Evolutionary conservation across 2,888 invertebrate species (phyloP).

Genomic region (Latrodectus elegans): DNA sequence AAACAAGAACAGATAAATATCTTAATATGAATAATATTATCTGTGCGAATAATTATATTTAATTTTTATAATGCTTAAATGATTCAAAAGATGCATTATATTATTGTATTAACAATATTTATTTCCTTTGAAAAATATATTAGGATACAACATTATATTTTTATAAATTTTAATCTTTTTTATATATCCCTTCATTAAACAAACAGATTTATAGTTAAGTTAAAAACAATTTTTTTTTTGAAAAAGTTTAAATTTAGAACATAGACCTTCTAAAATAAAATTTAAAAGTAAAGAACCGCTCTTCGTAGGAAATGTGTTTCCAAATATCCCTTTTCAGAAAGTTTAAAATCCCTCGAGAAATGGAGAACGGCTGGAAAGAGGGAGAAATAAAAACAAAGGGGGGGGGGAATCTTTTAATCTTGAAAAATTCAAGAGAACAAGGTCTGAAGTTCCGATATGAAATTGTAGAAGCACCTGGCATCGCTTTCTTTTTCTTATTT

Average conservation of each 20-base stretch:
- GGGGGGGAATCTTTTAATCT: conserved; percentile 48
- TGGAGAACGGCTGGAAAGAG: background rate
- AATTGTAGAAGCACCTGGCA: conserved; percentile 64
- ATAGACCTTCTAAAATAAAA: background rate
- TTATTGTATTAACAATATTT: too few relatives aligned
- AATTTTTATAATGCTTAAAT: too few relatives aligned
- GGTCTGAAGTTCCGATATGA: conserved; percentile 51
- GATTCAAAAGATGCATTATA: too few relatives aligned
- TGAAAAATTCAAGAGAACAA: conserved; percentile 45
- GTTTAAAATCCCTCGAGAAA: conserved; percentile 52
- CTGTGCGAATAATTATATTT: too few relatives aligned
- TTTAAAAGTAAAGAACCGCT: background rate
- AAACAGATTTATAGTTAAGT: too few relatives aligned
- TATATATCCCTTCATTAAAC: too few relatives aligned
- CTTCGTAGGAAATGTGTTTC: background rate
- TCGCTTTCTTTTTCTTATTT: conserved; percentile 34
- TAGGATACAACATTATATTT: too few relatives aligned
- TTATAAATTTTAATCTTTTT: too few relatives aligned
- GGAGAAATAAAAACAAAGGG: conserved; percentile 25
- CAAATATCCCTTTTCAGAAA: conserved; percentile 38
- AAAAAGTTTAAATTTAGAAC: background rate
- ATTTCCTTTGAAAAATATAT: too few relatives aligned
- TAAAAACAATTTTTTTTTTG: too few relatives aligned
- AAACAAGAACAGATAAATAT: too few relatives aligned
- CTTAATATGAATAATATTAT: too few relatives aligned